Base-by-base conservation (phyloP, 2,797 vertebrate species). In the Sciurus vulgaris region DNA sequence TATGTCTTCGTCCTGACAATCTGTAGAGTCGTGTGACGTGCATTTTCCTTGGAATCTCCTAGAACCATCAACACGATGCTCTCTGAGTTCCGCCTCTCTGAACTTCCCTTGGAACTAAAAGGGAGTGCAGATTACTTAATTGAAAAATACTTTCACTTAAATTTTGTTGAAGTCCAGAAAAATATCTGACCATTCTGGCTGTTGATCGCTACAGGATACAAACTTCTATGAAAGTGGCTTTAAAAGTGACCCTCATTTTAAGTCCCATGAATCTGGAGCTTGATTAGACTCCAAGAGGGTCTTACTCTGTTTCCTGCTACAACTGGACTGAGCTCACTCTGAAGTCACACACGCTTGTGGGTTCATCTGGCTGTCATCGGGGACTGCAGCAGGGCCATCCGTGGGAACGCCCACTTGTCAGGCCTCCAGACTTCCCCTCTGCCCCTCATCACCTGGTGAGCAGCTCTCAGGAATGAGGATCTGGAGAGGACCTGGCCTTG, bases 151-250 rank as follows among this genome's bases (percentile, higher is more conserved):
- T 33, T 92, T 35, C 47, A 33, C 51, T 96, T 96, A 96, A 96
- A 91, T 96, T 96, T 96, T 92, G 28, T 61, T 78, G 86, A 94
- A 12, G 14, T 96, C 63, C 33, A 94, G 77, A 41, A 87, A 89
- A 69, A 30, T 44, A 12, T 28, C 7, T 33, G 20, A 47, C 47
- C 17, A 17, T 41, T n/a, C 35, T 73, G n/a, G 24, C 44, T 72
- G 10, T n/a, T 22, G 41, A 28, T 35, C 44, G 10, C 10, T 18
- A 7, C 0, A 4, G 65, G 41, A 18, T 33, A 20, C 51, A 38
- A 51, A 0, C 30, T 49, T 91, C 54, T 28, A n/a, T 33, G 56
- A 77, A 15, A 38, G 33, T 59, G 28, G 13, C 54, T 51, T 79
- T 59, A 7, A 89, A 82, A 54, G 20, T 14, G 82, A 4, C 2